Conservation (phyloP, 2,797 vertebrate genomes). For the Lepus oiostolus region DNA sequence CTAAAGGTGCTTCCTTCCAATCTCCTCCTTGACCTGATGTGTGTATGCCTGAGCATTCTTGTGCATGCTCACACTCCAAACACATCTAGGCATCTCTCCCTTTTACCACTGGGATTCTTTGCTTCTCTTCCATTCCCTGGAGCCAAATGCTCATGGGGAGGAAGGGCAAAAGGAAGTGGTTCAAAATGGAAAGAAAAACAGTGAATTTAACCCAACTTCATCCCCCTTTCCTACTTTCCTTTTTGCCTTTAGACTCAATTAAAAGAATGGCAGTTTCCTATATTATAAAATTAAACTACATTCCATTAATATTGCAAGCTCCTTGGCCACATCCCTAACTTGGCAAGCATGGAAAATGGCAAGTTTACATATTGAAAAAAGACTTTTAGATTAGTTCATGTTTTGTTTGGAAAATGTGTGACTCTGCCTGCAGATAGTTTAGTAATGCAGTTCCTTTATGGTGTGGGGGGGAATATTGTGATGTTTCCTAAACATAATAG, state of each 20-base stretch:
- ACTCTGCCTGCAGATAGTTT: conserved; percentile 71
- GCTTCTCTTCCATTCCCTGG: neutral
- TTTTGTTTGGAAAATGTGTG: conserved; percentile 80
- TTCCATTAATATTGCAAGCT: conserved; percentile 65
- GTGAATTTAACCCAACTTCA: neutral
- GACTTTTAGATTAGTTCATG: conserved; percentile 77
- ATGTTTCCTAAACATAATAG: conserved; percentile 82
- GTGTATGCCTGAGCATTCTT: no score
- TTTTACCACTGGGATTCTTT: rapidly evolving
- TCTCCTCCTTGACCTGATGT: neutral
- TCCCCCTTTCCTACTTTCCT: neutral
- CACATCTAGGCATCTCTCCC: neutral
- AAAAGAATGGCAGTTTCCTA: conserved; percentile 58
- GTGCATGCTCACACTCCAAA: neutral
- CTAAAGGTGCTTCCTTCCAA: neutral
- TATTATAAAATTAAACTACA: conserved; percentile 37
- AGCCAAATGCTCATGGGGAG: neutral
- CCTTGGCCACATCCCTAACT: conserved; percentile 68
- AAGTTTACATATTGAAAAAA: conserved; percentile 71
- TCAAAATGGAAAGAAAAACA: neutral
- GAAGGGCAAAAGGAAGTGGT: neutral
- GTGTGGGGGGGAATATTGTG: conserved; percentile 72
- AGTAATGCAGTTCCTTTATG: conserved; percentile 69
- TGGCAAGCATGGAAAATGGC: conserved; percentile 67
- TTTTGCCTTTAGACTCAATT: neutral